These are phyloP conservation scores for Scaptomyza pallida DNA, from an alignment of 1,140 invertebrate species.

Conservation along the genomic window DNA sequence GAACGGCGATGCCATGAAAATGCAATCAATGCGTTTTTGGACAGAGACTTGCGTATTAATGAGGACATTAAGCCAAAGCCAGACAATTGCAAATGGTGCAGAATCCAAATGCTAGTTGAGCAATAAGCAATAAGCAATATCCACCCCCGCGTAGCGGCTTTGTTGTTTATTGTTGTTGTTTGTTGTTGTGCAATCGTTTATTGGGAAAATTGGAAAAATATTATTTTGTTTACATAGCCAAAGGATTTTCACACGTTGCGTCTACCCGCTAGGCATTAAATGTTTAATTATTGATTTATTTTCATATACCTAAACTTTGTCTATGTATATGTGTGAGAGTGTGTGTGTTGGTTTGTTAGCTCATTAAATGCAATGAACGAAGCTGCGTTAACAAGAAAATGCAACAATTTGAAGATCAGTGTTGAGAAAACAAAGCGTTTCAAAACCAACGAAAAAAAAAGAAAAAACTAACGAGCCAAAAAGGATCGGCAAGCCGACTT, in stretches of 20 bases:
- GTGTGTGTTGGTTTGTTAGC: slow-evolving; percentile 17
- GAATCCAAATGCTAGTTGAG: slow-evolving; percentile 17
- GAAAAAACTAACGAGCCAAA: slow-evolving; percentile 56
- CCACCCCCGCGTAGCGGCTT: not conserved
- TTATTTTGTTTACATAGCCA: slow-evolving; percentile 66
- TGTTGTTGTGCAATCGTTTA: slow-evolving; percentile 49
- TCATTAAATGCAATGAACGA: slow-evolving; percentile 63
- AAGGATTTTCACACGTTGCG: slow-evolving; percentile 78
- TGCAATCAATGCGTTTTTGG: slow-evolving; percentile 43
- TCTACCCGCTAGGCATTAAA: slow-evolving; percentile 29
- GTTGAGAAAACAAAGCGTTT: slow-evolving; percentile 19
- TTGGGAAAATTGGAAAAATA: slow-evolving; percentile 69
- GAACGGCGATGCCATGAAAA: slow-evolving; percentile 25
- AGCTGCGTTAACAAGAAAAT: slow-evolving; percentile 66
- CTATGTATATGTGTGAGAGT: not conserved
- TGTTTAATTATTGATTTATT: slow-evolving; percentile 80
- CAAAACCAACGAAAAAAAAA: no score
- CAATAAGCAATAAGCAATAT: not conserved
- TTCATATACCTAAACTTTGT: slow-evolving; percentile 32
- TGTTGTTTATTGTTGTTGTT: slow-evolving; percentile 59
- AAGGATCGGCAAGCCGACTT: slow-evolving; percentile 57
- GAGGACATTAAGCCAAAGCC: slow-evolving; percentile 40
- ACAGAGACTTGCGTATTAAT: slow-evolving; percentile 40
- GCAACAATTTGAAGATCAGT: slow-evolving; percentile 40
- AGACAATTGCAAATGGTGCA: slow-evolving; percentile 7